Conservation (phyloP, 2,113 vertebrate genomes). For the Neodon shergylaensis region DNA sequence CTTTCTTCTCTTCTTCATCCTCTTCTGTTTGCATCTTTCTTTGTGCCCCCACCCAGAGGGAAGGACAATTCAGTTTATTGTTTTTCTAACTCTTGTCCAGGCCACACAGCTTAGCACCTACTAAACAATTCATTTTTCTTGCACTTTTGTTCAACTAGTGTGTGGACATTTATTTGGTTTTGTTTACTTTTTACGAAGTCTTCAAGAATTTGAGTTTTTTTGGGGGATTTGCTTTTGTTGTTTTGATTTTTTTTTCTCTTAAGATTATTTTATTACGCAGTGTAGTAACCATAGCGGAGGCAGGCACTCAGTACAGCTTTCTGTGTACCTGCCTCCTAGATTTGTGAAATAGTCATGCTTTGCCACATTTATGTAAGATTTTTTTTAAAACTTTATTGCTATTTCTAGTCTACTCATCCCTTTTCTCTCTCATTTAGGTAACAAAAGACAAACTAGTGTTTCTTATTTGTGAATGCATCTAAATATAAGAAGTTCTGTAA, state of each 20-base stretch:
- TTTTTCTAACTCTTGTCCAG: background rate
- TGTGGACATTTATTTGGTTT: background rate
- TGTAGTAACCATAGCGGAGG: background rate
- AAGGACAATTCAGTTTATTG: background rate
- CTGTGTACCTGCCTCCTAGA: background rate
- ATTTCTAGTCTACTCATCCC: background rate
- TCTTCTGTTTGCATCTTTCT: background rate
- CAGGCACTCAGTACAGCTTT: background rate
- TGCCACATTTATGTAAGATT: background rate
- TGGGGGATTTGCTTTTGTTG: background rate
- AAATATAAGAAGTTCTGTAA: background rate
- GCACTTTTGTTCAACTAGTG: background rate
- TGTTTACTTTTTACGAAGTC: background rate
- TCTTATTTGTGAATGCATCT: background rate
- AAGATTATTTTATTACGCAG: background rate
- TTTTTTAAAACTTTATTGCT: constrained; percentile 12
- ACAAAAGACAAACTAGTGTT: background rate
- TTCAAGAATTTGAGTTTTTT: background rate
- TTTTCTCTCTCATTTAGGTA: constrained; percentile 2
- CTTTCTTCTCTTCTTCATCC: background rate
- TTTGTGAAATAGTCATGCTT: constrained; percentile 23
- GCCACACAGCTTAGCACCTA: background rate
- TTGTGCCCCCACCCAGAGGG: background rate
- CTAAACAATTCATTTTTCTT: background rate
- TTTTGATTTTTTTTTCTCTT: background rate